Percentiles rank a stretch among this genome's conserved stretches.
phyloP scores from a whole-genome alignment of 2,797 vertebrate species.

The Rhadinocentrus ornatus region DNA sequence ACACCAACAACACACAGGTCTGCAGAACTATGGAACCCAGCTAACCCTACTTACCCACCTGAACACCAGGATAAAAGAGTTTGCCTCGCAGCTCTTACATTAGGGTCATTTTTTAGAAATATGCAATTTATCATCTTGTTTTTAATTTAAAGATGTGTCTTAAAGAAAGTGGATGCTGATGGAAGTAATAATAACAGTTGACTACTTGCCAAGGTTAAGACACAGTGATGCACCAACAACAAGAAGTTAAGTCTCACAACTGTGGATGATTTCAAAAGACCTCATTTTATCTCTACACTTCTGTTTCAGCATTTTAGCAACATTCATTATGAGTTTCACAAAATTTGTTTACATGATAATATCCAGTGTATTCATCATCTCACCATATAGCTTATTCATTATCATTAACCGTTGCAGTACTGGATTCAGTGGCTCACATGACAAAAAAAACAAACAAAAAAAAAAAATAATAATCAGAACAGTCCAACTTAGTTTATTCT shows the following conservation, averaged over 20 bases:
- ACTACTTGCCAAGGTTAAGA: slow-evolving; percentile 1
- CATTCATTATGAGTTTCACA: too few relatives aligned
- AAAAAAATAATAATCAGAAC: too few relatives aligned
- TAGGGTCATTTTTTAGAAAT: slow-evolving; percentile 28
- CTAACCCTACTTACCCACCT: slow-evolving; percentile 24
- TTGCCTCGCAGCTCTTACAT: slow-evolving; percentile 18
- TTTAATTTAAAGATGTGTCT: slow-evolving; percentile 20
- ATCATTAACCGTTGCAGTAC: too few relatives aligned
- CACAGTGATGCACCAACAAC: neutral
- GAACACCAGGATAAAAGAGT: slow-evolving; percentile 33
- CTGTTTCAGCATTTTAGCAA: too few relatives aligned
- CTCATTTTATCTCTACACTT: too few relatives aligned
- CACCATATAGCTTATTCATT: too few relatives aligned
- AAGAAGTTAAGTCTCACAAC: neutral
- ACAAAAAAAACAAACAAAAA: too few relatives aligned
- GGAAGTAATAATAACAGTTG: slow-evolving; percentile 2
- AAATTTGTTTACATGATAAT: too few relatives aligned
- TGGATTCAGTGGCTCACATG: too few relatives aligned
- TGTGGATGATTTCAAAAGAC: neutral
- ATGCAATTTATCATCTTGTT: slow-evolving; percentile 13
- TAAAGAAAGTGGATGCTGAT: slow-evolving; percentile 9
- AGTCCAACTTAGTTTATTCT: too few relatives aligned
- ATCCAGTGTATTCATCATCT: too few relatives aligned
- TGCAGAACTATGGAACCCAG: slow-evolving; percentile 10
- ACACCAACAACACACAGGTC: neutral